phyloP scores from a whole-genome alignment of 2,888 invertebrate genomes.

The Lithosia quadra region DNA sequence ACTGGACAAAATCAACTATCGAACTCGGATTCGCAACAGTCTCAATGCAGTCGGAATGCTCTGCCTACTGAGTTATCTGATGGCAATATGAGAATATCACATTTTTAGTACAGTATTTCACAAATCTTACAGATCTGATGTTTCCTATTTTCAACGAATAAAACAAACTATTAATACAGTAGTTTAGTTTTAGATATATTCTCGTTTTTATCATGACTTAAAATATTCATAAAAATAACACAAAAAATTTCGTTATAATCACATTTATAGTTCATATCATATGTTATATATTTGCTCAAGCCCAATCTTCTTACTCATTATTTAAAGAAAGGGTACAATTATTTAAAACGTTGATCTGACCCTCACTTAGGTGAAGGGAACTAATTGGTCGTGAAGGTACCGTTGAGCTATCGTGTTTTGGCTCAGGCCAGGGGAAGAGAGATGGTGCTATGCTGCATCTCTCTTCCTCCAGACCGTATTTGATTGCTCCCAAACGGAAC shows the following conservation, averaged over 20 bases:
- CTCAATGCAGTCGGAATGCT: not conserved
- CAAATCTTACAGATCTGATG: not conserved
- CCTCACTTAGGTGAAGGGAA: too few species aligned
- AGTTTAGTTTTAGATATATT: not conserved
- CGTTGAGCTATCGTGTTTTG: too few species aligned
- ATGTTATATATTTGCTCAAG: not conserved
- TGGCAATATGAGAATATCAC: not conserved
- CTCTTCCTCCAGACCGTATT: too few species aligned
- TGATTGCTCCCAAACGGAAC: too few species aligned
- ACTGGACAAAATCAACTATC: not conserved
- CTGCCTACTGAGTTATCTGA: not conserved
- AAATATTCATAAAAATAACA: too few species aligned
- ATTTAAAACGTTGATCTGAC: not conserved
- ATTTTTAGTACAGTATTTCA: not conserved
- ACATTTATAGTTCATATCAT: not conserved
- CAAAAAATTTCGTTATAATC: not conserved
- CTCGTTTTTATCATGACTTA: not conserved
- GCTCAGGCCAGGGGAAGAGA: too few species aligned
- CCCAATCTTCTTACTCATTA: not conserved
- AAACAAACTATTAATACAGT: not conserved
- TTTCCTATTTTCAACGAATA: not conserved
- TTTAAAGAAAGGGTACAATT: not conserved
- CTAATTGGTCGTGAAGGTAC: not conserved
- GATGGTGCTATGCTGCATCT: too few species aligned
- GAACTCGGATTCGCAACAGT: not conserved